phyloP scores from a whole-genome alignment of 2,888 invertebrate genomes.

The Exocentrus adspersus region DNA sequence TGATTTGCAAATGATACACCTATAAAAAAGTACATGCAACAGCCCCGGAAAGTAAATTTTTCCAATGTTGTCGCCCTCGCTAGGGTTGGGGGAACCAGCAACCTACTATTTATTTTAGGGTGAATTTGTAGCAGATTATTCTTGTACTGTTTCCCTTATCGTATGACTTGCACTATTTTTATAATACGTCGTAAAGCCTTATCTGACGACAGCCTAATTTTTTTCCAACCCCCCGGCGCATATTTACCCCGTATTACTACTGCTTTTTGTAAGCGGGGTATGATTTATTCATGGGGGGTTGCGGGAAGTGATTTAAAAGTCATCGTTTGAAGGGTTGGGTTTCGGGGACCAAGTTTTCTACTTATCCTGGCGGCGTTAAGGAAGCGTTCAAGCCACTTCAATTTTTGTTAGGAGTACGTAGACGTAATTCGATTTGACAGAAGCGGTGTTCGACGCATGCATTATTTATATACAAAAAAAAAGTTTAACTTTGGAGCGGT shows the following conservation, averaged over 20 bases:
- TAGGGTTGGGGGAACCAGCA: conserved; percentile 4
- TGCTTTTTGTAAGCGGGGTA: not conserved
- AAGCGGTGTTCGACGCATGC: too few relatives aligned
- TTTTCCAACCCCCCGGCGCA: not conserved
- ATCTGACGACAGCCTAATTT: not conserved
- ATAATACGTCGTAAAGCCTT: conserved; percentile 1
- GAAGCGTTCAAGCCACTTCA: too few relatives aligned
- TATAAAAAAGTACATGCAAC: conserved; percentile 23
- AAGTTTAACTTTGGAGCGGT: too few relatives aligned
- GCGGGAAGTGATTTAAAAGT: conserved; percentile 5
- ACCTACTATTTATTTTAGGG: conserved; percentile 2
- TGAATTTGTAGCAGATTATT: conserved; percentile 1
- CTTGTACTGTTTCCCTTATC: conserved; percentile 13
- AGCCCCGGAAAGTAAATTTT: conserved; percentile 10
- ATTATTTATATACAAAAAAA: too few relatives aligned
- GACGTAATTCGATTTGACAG: too few relatives aligned
- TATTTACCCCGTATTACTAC: conserved; percentile 6
- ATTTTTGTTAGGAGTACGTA: too few relatives aligned
- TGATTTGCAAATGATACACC: conserved; percentile 13
- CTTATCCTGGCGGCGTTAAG: not conserved
- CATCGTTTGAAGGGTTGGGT: not conserved
- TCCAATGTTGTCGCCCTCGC: conserved; percentile 13
- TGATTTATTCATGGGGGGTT: conserved; percentile 17
- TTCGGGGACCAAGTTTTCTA: not conserved
- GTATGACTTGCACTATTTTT: conserved; percentile 21